phyloP scores from a whole-genome alignment of 2,113 vertebrate species.

The Scalopus aquaticus region DNA sequence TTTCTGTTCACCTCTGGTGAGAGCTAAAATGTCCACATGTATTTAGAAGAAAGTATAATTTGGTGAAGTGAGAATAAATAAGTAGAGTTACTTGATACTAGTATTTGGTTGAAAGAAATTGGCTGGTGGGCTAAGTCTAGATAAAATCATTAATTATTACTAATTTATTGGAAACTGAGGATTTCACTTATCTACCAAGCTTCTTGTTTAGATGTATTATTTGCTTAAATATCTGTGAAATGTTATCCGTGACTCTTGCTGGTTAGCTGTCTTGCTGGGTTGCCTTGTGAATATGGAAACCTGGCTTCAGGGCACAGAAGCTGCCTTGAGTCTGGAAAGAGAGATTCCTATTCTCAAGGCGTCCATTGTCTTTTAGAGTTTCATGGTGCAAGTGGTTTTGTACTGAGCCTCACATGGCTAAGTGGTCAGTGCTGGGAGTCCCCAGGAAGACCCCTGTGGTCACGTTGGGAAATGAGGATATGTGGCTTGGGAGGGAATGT shows the following conservation, averaged over 20 bases:
- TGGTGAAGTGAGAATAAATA: not conserved
- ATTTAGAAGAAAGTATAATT: not conserved
- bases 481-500: not conserved
- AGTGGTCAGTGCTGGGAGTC: not conserved
- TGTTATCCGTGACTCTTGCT: not conserved
- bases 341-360: too few species aligned
- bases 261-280: too few species aligned
- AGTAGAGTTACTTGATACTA: not conserved
- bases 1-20: rapidly evolving
- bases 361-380: too few species aligned
- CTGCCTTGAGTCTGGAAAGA: too few species aligned
- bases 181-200: not conserved
- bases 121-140: not conserved
- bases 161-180: not conserved
- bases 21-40: not conserved
- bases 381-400: not conserved
- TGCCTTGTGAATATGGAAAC: too few species aligned
- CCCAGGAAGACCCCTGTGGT: not conserved
- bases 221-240: not conserved
- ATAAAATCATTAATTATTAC: not conserved
- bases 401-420: not conserved
- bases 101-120: not conserved
- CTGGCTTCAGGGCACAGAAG: too few species aligned
- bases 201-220: not conserved
- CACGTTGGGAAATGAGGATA: too few species aligned